Evolutionary conservation across 2,888 invertebrate species (phyloP).

Genomic region (Brenthis daphne): DNA sequence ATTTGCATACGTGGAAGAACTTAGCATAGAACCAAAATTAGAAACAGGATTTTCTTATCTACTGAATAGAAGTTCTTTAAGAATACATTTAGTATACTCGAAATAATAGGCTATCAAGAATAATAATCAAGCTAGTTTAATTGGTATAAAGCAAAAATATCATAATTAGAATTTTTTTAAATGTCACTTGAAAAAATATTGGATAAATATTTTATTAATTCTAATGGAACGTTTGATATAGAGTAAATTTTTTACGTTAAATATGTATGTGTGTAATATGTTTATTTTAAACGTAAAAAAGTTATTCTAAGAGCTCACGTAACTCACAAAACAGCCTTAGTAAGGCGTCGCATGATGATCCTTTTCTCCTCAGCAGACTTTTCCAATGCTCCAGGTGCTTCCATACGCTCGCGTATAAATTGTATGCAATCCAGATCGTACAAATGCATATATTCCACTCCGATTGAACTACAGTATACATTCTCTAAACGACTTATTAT

Average conservation of each 20-base stretch:
- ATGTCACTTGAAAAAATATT: no score
- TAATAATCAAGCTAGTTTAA: no score
- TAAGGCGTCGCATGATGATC: constrained; percentile 85
- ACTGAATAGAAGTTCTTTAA: no score
- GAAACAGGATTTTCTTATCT: not conserved
- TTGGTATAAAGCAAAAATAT: no score
- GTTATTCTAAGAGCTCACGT: not conserved
- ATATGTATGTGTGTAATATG: not conserved
- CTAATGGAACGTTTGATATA: not conserved
- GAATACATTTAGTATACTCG: no score
- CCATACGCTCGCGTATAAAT: constrained; percentile 87
- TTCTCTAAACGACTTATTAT: constrained; percentile 85
- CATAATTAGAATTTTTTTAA: no score
- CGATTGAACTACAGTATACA: constrained; percentile 87
- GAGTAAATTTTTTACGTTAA: not conserved
- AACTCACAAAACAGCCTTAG: constrained; percentile 84
- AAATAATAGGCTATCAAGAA: no score
- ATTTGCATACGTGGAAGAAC: not conserved
- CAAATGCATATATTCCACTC: constrained; percentile 90
- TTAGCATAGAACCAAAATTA: not conserved
- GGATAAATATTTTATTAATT: no score
- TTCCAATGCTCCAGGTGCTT: constrained; percentile 83
- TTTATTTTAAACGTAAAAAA: not conserved
- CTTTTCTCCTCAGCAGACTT: constrained; percentile 84
- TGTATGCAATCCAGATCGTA: constrained; percentile 86